Conservation (phyloP, 2,113 vertebrate genomes). For the Gambusia affinis region DNA sequence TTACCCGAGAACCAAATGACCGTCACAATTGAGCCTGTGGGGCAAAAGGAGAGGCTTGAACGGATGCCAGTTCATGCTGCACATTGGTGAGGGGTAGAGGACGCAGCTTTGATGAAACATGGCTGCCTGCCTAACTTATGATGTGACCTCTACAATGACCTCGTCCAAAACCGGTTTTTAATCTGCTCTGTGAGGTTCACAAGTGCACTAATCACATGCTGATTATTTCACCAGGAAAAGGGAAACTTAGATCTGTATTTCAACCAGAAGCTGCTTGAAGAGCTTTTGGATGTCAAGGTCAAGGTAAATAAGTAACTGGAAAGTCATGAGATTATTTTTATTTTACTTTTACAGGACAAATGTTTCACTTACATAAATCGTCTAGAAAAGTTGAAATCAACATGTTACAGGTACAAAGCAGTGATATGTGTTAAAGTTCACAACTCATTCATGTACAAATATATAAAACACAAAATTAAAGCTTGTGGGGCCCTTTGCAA, state of each 20-base stretch:
- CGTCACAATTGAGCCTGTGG: slow-evolving; percentile 31
- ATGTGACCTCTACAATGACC: slow-evolving; percentile 49
- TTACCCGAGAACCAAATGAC: slow-evolving; percentile 64
- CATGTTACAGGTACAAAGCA: neutral
- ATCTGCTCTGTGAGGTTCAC: slow-evolving; percentile 39
- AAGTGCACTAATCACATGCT: slow-evolving; percentile 7
- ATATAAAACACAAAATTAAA: too few species aligned
- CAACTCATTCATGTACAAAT: too few species aligned
- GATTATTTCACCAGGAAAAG: slow-evolving; percentile 27
- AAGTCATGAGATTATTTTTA: slow-evolving; percentile 11
- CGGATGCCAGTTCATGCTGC: slow-evolving; percentile 35
- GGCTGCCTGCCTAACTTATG: slow-evolving; percentile 51
- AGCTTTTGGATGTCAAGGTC: neutral
- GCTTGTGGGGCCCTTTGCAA: too few species aligned
- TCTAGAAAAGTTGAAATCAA: neutral
- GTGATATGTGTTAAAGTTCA: too few species aligned
- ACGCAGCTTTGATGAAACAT: slow-evolving; percentile 57
- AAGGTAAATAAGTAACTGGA: neutral
- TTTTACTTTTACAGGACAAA: neutral
- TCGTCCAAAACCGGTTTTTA: slow-evolving; percentile 29
- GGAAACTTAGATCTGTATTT: slow-evolving; percentile 12
- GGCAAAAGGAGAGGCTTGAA: slow-evolving; percentile 56
- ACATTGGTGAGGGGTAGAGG: slow-evolving; percentile 26
- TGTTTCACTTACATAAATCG: neutral
- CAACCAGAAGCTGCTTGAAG: slow-evolving; percentile 5